Evolutionary conservation across 2,113 vertebrate species (phyloP), one percentile per base, ranked within the genome.

Genomic region (Lamprologus sp.): DNA sequence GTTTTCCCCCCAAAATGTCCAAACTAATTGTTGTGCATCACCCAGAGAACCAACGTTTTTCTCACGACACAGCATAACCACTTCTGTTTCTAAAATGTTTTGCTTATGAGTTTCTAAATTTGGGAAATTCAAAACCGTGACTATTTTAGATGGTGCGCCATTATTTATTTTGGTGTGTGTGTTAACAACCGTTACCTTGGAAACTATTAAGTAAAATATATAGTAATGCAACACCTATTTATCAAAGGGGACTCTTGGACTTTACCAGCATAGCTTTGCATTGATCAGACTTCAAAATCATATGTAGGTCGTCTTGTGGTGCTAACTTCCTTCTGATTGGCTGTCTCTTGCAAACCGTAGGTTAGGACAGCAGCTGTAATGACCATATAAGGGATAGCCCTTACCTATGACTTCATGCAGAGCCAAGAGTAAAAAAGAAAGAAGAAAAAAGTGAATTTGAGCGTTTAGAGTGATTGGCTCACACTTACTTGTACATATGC

Each of bases 251-350:
- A 42, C 35, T 75, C 21, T 14, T 26, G 40, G 68, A 1, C 37
- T 73, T 15, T 28, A 47, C 40, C 9, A 26, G 23, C 13, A 42
- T 47, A 75, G 68, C 40, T 75, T 75, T 75, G 21, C 21, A 75
- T 45, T 0, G 0, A 11, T 75, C 68, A 75, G 14, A 28, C 68
- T 70, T 70, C 35, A 11, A 47, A 47, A 17, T 75, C 9, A 75
- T 47, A 45, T 47, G 12, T 0, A 45, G 9, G 42, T 73, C 0
- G 0, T 73, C 1, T 15, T 17, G 21, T 2, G 2, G 63, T 1
- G 2, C 65, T 23, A 49, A 28, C 70, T 28, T 75, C 45, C 70
- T 75, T 28, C 70, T 75, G 70, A 47, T 47, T 75, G 42, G 70
- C 42, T 47, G 23, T 0, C 42, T 28, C 14, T 28, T 0, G 7